phyloP scores from a whole-genome alignment of 2,888 invertebrate genomes.

The Drosophila melanosoma region DNA sequence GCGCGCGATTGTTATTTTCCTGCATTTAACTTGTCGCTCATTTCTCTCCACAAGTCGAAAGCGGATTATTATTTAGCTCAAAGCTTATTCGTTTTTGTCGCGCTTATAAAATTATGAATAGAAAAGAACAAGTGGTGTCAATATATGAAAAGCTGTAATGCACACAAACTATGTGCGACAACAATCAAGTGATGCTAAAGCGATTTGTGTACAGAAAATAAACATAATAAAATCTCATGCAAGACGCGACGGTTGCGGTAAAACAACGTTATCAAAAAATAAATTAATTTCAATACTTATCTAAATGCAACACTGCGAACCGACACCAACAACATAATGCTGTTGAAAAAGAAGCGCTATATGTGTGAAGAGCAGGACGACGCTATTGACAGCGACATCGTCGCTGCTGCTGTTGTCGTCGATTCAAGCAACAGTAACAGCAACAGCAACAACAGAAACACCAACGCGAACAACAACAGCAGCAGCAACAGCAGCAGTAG shows the following conservation, averaged over 20 bases:
- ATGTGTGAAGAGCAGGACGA: slow-evolving; percentile 79
- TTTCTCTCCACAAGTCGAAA: slow-evolving; percentile 37
- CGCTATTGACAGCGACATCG: slow-evolving; percentile 67
- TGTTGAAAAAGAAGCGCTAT: slow-evolving; percentile 83
- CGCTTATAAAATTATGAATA: slow-evolving; percentile 41
- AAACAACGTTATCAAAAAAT: slow-evolving; percentile 39
- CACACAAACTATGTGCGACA: slow-evolving; percentile 25
- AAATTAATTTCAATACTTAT: slow-evolving; percentile 55
- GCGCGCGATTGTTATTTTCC: slow-evolving; percentile 23
- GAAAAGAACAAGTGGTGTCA: slow-evolving; percentile 42
- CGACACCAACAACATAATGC: slow-evolving; percentile 72
- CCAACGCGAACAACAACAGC: slow-evolving; percentile 67
- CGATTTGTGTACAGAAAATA: slow-evolving; percentile 46
- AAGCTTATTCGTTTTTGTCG: slow-evolving; percentile 19
- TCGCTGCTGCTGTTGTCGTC: slow-evolving; percentile 60
- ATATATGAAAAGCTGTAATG: slow-evolving; percentile 21
- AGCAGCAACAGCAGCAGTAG: slow-evolving; percentile 82
- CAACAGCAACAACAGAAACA: slow-evolving; percentile 76
- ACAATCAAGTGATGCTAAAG: slow-evolving; percentile 52
- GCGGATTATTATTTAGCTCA: slow-evolving; percentile 37
- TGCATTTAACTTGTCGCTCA: slow-evolving; percentile 38
- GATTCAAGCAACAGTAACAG: slow-evolving; percentile 60
- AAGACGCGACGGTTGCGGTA: slow-evolving; percentile 41
- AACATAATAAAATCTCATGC: slow-evolving; percentile 29
- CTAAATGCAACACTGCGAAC: slow-evolving; percentile 66